Base-by-base conservation (phyloP, 2,113 vertebrate species). In the Halcyon malimbica region DNA sequence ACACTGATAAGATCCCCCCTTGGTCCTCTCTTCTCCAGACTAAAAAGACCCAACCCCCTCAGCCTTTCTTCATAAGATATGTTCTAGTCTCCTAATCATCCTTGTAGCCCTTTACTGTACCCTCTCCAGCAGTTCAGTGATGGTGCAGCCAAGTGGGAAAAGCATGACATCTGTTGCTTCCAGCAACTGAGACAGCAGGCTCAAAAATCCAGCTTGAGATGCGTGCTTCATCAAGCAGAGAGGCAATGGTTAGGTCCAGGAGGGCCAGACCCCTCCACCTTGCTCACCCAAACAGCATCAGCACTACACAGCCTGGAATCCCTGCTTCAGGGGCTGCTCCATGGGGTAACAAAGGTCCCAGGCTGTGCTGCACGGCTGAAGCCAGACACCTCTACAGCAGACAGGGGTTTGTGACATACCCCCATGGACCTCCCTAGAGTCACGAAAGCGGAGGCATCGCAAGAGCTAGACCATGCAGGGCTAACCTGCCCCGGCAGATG, bases 191-290 rank as follows among this genome's bases (percentile, higher is more conserved):
- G n/a, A 73, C 29, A 48, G 29, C 12, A 48, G 13, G 18, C 23
- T 14, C n/a, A 70, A 93, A 91, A 87, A 33, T 48, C 16, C 14
- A 70, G 10, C 50, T 3, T 53, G 59, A n/a, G n/a, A 48, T 2
- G 42, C 3, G 18, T 31, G 29, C 41, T 80, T 68, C 39, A 63
- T 26, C n/a, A 89, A 89, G 18, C 8, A 62, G 57, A 62, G 15
- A 19, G 73, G 11, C 16, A 77, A 37, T 13, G 14, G 10, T 0
- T 73, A 41, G 11, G 37, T 57, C 10, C 48, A 37, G n/a, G 7
- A 80, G 16, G 0, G 2, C 12, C 1, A 1, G 15, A 6, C 0
- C 19, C 6, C 25, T 56, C 42, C 46, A 35, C 25, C 13, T 75
- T 71, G 54, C 29, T 41, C 59, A 60, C 7, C 13, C 7, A 3